A percentile compares a stretch with the other conserved stretches of the same genome.
phyloP scores from a whole-genome alignment of 2,113 vertebrate species.

The Microcebus tavaratra region DNA sequence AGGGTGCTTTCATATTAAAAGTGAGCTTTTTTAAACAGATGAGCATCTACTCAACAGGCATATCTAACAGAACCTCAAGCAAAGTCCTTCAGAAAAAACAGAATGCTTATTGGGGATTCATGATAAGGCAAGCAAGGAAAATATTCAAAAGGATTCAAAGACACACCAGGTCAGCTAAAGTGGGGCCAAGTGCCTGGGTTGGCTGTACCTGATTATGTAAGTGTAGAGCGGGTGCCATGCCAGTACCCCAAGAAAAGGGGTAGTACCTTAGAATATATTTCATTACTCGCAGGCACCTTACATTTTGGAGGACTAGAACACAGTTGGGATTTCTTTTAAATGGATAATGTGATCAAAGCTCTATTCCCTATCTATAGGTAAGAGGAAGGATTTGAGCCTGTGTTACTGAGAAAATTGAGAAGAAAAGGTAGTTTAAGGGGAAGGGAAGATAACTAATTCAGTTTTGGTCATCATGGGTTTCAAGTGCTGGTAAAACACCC shows the following conservation, averaged over 20 bases:
- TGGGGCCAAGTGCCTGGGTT: background rate
- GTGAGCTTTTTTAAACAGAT: constrained; percentile 69
- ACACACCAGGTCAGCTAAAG: background rate
- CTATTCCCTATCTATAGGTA: background rate
- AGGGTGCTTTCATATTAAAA: constrained; percentile 71
- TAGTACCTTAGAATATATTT: background rate
- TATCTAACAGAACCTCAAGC: constrained; percentile 39
- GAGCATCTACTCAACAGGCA: constrained; percentile 62
- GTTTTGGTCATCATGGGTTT: background rate
- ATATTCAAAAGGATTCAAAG: background rate
- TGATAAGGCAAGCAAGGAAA: background rate
- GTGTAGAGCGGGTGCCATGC: background rate
- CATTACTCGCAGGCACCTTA: background rate
- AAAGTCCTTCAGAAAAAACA: background rate
- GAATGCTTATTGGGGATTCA: background rate
- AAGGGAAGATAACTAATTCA: background rate
- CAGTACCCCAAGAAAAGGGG: background rate
- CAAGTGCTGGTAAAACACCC: background rate
- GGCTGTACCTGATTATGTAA: background rate
- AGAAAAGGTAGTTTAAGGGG: background rate
- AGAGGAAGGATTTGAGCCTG: background rate
- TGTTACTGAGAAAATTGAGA: background rate
- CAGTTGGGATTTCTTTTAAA: background rate
- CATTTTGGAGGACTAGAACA: background rate
- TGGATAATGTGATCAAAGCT: background rate